These are phyloP conservation scores for Pammene aurita DNA, from an alignment of 2,888 invertebrate genomes.

Conservation along the genomic window DNA sequence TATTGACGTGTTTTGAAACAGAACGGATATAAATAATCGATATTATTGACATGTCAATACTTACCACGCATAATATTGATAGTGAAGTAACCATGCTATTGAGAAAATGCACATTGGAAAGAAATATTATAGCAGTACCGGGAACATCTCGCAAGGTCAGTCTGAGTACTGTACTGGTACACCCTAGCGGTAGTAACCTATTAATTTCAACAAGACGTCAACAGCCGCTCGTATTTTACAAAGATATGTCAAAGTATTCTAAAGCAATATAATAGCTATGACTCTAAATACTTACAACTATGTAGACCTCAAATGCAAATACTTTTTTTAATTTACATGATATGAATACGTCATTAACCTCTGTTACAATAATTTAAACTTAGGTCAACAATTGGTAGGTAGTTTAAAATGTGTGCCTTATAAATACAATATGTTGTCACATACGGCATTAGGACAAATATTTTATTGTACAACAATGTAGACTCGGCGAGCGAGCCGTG, in stretches of 20 bases:
- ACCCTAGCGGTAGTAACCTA: conserved; percentile 55
- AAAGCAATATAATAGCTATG: conserved; percentile 82
- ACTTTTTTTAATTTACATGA: conserved; percentile 82
- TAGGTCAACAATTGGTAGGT: conserved; percentile 63
- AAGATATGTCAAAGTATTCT: conserved; percentile 83
- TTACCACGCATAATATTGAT: background rate
- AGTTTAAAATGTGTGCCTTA: conserved; percentile 40
- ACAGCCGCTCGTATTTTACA: conserved; percentile 75
- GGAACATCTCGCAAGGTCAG: conserved; percentile 55
- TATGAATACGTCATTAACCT: conserved; percentile 83
- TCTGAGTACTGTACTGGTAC: conserved; percentile 67
- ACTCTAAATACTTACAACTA: conserved; percentile 81
- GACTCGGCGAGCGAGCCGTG: conserved; percentile 12
- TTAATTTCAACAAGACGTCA: conserved; percentile 53
- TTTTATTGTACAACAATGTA: conserved; percentile 39
- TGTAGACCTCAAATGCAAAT: conserved; percentile 83
- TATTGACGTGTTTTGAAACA: background rate
- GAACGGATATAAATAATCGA: background rate
- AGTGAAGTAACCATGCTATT: conserved; percentile 45
- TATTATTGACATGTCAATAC: background rate
- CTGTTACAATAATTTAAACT: conserved; percentile 74
- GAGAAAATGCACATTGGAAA: conserved; percentile 77
- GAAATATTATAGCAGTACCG: conserved; percentile 47
- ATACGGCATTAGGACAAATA: conserved; percentile 22
- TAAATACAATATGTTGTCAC: conserved; percentile 31